Percentiles rank a stretch among this genome's conserved stretches.
Conservation (phyloP, 2,797 vertebrate species). For the Gambelia wislizenii region DNA sequence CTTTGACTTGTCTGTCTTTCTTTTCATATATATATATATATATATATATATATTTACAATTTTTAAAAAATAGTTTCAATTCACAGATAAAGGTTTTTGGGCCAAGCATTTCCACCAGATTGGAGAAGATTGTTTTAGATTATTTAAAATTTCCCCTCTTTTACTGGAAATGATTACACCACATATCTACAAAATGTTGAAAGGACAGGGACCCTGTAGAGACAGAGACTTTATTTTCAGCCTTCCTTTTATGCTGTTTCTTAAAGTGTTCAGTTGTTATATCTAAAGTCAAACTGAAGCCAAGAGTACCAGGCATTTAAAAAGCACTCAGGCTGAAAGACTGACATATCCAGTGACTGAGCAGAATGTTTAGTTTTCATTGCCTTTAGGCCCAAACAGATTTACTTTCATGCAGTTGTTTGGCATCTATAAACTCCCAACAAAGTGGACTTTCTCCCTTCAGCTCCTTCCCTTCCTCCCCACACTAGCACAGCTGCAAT, state of each 20-base stretch:
- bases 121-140: background rate
- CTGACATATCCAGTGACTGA: slow-evolving; percentile 49
- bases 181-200: slow-evolving; percentile 21
- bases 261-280: slow-evolving; percentile 31
- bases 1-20: no score
- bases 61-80: no score
- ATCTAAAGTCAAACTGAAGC: slow-evolving; percentile 55
- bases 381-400: slow-evolving; percentile 52
- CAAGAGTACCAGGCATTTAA: slow-evolving; percentile 59
- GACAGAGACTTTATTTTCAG: slow-evolving; percentile 52
- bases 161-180: background rate
- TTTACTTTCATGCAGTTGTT: slow-evolving; percentile 57
- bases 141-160: background rate
- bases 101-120: no score
- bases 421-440: slow-evolving; percentile 54
- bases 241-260: slow-evolving; percentile 33
- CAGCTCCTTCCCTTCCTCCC: background rate
- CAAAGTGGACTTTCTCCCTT: slow-evolving; percentile 49
- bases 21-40: no score
- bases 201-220: slow-evolving; percentile 40
- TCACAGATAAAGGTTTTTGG: no score
- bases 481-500: background rate
- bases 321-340: slow-evolving; percentile 57
- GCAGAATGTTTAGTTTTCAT: slow-evolving; percentile 65
- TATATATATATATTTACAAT: no score